These are phyloP conservation scores for Dasypogon diadema DNA, from an alignment of 2,888 invertebrate species.

Conservation along the genomic window DNA sequence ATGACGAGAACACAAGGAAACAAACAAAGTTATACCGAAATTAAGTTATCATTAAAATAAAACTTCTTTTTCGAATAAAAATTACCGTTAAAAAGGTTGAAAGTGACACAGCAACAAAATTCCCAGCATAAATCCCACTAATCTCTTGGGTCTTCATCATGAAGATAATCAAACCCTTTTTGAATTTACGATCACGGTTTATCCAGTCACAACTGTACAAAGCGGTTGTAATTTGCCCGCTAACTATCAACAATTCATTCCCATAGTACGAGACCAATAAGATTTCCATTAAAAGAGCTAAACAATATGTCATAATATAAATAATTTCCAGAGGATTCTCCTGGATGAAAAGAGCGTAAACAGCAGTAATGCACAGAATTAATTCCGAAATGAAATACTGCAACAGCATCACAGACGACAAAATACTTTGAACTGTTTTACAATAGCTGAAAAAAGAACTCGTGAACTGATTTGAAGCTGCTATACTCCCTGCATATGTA, in stretches of 20 bases:
- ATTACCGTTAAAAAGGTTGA: not conserved
- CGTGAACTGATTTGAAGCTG: no score
- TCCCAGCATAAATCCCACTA: constrained; percentile 10
- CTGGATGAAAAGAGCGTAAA: constrained; percentile 9
- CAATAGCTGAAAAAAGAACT: constrained; percentile 18
- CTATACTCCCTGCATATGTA: no score
- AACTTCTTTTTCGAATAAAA: no score
- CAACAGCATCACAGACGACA: not conserved
- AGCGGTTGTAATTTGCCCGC: not conserved
- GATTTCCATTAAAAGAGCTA: constrained; percentile 2
- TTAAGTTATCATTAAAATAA: no score
- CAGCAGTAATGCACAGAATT: constrained; percentile 2
- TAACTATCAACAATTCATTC: not conserved
- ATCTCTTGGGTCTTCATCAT: constrained; percentile 17
- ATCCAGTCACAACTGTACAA: constrained; percentile 14
- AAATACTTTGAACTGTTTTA: not conserved
- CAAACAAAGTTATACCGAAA: not conserved
- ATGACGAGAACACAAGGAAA: not conserved
- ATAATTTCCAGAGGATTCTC: constrained; percentile 12
- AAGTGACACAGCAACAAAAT: constrained; percentile 1
- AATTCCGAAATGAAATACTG: not conserved
- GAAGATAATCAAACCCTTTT: constrained; percentile 6
- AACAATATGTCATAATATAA: not conserved
- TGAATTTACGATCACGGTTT: not conserved
- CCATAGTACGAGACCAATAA: constrained; percentile 5